phyloP scores from a whole-genome alignment of 2,797 vertebrate genomes.

The Tadarida brasiliensis region DNA sequence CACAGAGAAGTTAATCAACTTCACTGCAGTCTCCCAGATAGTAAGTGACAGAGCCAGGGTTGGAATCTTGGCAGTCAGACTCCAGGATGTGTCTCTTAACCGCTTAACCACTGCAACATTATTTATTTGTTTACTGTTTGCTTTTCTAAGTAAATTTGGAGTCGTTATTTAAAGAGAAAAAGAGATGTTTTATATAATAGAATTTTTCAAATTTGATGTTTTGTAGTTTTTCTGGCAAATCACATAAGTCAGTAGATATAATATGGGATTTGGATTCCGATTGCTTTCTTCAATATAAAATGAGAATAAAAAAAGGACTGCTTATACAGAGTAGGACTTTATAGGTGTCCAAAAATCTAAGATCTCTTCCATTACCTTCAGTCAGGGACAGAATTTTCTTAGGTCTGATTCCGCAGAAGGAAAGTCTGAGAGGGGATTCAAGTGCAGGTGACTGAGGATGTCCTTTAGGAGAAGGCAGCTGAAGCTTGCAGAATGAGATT shows the following conservation, averaged over 20 bases:
- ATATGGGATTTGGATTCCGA: neutral
- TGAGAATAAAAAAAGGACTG: neutral
- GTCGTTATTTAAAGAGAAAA: neutral
- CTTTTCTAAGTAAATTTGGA: neutral
- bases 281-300: conserved; percentile 25
- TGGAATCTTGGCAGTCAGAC: neutral
- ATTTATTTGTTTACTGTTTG: neutral
- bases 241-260: neutral
- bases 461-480: neutral
- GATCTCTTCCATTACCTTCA: neutral
- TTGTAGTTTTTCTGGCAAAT: conserved; percentile 35
- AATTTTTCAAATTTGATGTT: neutral
- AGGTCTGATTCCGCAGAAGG: neutral
- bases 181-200: neutral
- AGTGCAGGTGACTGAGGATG: neutral
- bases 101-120: neutral
- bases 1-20: neutral
- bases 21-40: neutral
- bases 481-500: neutral
- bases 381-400: neutral
- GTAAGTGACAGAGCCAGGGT: neutral
- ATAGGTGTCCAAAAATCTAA: neutral
- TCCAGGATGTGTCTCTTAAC: neutral
- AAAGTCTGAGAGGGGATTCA: neutral
- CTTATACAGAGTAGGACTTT: neutral